A percentile compares a stretch with the other conserved stretches of the same genome.
Evolutionary conservation across 2,797 vertebrate species (phyloP).

Genomic region (Ctenopoma multispine): DNA sequence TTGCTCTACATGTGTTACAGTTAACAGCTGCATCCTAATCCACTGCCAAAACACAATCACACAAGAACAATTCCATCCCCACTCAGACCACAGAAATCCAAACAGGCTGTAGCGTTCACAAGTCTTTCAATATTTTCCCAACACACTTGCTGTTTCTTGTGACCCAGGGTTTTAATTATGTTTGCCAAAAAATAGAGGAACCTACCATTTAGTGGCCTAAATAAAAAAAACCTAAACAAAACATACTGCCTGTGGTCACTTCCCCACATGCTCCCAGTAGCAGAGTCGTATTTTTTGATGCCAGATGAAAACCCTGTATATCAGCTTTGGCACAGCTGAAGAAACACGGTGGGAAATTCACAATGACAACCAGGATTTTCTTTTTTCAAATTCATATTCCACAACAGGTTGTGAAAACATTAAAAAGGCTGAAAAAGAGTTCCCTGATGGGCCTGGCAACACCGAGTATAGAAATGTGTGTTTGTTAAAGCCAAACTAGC

Average conservation of each 20-base stretch:
- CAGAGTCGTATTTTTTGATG: slow-evolving; percentile 21
- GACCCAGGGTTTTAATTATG: slow-evolving; percentile 11
- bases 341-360: slow-evolving; percentile 5
- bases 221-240: slow-evolving; percentile 6
- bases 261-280: slow-evolving; percentile 20
- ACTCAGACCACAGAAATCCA: background rate
- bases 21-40: slow-evolving; percentile 26
- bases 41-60: slow-evolving; percentile 36
- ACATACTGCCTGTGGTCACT: slow-evolving; percentile 17
- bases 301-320: slow-evolving; percentile 22
- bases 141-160: slow-evolving; percentile 8
- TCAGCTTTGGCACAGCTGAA: slow-evolving; percentile 11
- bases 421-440: background rate
- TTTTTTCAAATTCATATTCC: background rate
- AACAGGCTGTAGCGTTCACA: slow-evolving; percentile 4
- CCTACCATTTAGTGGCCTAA: slow-evolving; percentile 27
- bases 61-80: slow-evolving; percentile 6
- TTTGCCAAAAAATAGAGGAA: background rate
- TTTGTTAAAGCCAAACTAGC: slow-evolving; percentile 16
- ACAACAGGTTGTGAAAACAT: background rate
- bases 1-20: slow-evolving; percentile 64
- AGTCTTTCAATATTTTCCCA: background rate
- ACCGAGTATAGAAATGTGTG: background rate
- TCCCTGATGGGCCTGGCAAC: background rate
- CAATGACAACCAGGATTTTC: background rate